Evolutionary conservation across 2,113 vertebrate genomes (phyloP), one percentile per base, ranked within the genome.

Genomic region (Zapus hudsonius): DNA sequence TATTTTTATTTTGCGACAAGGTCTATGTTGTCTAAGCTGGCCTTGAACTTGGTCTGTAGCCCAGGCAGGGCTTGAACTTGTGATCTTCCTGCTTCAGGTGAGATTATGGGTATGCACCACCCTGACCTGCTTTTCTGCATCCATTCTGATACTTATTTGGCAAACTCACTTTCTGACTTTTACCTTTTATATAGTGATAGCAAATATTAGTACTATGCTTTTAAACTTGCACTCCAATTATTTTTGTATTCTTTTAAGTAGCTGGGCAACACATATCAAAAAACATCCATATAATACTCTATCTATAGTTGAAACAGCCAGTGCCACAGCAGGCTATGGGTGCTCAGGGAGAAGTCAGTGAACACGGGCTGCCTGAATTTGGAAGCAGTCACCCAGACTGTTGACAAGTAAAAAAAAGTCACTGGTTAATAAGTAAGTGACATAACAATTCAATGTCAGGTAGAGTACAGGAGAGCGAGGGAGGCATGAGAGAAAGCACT

Each of bases 211-310:
- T 61, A 73, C 80, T 76, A 57, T 61, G 47, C 20, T 78, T n/a
- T 79, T 90, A 82, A 73, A 33, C 31, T 69, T 38, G 7, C 42
- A 92, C 42, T 63, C 44, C 17, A 86, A 70, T 29, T 79, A 67
- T 12, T 87, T 87, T 91, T 94, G 36, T 69, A n/a, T 85, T 87
- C 84, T 36, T 82, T 92, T n/a, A 91, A 85, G 59, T 85, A 93
- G 59, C 47, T 22, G 75, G 36, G 80, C 69, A 80, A 83, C 61
- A 94, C 13, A 22, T 85, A 83, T 61, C 63, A 93, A 61, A 52
- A 96, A 87, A 88, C 81, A 90, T 55, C 92, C 38, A 69, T 40
- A 63, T 36, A 66, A n/a, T 55, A 96, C 38, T 10, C 78, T 87
- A 92, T 76, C 20, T 80, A 11, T 36, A 72, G 76, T 22, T 89